Evolutionary conservation across 2,888 invertebrate species (phyloP).

Genomic region (Yponomeuta sedellus): DNA sequence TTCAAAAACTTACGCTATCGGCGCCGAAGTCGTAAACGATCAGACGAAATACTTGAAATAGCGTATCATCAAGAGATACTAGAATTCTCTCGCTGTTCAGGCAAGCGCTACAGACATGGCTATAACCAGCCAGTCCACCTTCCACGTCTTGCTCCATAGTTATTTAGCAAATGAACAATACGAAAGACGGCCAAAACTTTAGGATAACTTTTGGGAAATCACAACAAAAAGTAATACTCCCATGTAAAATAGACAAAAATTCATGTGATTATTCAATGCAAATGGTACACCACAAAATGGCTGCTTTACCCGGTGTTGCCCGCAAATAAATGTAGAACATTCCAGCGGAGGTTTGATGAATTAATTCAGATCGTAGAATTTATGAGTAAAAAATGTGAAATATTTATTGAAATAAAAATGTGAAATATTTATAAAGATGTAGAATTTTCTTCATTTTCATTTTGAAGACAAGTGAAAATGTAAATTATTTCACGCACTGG

Average conservation of each 20-base stretch:
- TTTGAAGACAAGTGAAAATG: too few species aligned
- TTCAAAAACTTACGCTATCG: conserved; percentile 47
- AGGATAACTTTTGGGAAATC: conserved; percentile 50
- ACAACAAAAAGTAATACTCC: conserved; percentile 75
- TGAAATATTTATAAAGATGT: too few species aligned
- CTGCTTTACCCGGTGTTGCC: conserved; percentile 63
- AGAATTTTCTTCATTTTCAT: too few species aligned
- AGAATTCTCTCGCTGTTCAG: conserved; percentile 59
- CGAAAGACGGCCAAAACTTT: conserved; percentile 31
- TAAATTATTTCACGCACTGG: too few species aligned
- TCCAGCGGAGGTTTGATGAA: too few species aligned
- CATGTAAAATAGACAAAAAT: conserved; percentile 75
- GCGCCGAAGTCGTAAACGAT: conserved; percentile 64
- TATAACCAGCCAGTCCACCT: conserved; percentile 31
- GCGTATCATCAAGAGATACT: conserved; percentile 42
- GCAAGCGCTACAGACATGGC: conserved; percentile 54
- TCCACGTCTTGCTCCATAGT: conserved; percentile 65
- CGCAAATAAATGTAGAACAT: conserved; percentile 14
- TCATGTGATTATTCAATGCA: conserved; percentile 49
- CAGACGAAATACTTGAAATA: conserved; percentile 55
- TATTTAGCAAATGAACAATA: conserved; percentile 19
- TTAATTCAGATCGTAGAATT: too few species aligned
- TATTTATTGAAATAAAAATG: too few species aligned
- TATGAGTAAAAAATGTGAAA: too few species aligned
- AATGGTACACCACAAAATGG: conserved; percentile 74